A percentile compares a stretch with the other conserved stretches of the same genome.
Evolutionary conservation across 2,888 invertebrate species (phyloP).

Genomic region (Sinohyriopsis cumingii): DNA sequence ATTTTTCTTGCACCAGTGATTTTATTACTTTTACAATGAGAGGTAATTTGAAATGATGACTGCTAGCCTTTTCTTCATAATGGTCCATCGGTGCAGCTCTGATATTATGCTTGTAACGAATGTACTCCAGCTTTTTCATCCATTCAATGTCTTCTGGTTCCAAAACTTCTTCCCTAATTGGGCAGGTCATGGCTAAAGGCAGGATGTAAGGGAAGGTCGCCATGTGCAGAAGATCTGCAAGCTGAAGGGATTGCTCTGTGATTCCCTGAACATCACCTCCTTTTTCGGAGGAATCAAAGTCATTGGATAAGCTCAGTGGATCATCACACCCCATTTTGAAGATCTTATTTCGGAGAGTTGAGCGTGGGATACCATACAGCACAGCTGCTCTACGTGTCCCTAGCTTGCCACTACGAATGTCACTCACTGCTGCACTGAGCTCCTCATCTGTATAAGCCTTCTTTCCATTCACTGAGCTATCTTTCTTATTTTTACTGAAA

Average conservation of each 20-base stretch:
- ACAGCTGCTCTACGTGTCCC: slow-evolving; percentile 95
- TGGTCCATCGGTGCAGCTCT: slow-evolving; percentile 48
- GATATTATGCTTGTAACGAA: slow-evolving; percentile 67
- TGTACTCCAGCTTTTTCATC: slow-evolving; percentile 58
- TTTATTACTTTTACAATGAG: slow-evolving; percentile 69
- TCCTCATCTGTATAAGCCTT: slow-evolving; percentile 93
- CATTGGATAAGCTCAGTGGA: no score
- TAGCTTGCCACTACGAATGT: slow-evolving; percentile 92
- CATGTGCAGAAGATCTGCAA: slow-evolving; percentile 27
- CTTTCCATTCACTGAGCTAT: slow-evolving; percentile 41
- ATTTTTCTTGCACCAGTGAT: slow-evolving; percentile 60
- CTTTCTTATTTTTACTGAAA: slow-evolving; percentile 23
- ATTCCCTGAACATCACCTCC: no score
- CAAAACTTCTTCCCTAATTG: slow-evolving; percentile 28
- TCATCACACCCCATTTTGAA: slow-evolving; percentile 71
- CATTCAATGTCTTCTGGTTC: slow-evolving; percentile 37
- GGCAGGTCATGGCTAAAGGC: slow-evolving; percentile 28
- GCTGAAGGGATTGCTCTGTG: slow-evolving; percentile 12
- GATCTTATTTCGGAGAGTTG: slow-evolving; percentile 95
- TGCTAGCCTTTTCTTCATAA: slow-evolving; percentile 49
- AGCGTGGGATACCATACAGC: slow-evolving; percentile 96
- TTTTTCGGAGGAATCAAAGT: no score
- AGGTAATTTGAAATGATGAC: slow-evolving; percentile 63
- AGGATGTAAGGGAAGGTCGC: slow-evolving; percentile 30
- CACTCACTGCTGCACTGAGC: slow-evolving; percentile 92